Evolutionary conservation across 2,888 invertebrate genomes (phyloP), one percentile per base, ranked within the genome.

Genomic region (Neoitamus cyanurus): DNA sequence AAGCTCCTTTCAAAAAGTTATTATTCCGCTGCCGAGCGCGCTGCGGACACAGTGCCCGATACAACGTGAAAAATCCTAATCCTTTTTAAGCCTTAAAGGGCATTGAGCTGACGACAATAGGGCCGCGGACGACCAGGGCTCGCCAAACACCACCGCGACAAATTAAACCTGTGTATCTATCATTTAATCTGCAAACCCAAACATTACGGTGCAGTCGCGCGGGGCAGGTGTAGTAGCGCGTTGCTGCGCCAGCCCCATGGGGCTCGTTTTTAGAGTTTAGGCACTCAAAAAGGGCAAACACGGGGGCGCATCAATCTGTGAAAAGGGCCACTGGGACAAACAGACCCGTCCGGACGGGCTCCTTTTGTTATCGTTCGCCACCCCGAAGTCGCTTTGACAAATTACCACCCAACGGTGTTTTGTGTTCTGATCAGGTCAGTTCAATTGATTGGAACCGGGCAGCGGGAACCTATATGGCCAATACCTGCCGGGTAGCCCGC

Each of bases 141-240:
- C 15, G 28, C 58, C 78, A 58, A 78, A 48, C 48, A 78, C 5
- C 48, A 78, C 78, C 78, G 78, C 78, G 78, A 48, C 58, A 78
- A 78, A 78, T 78, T 78, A 78, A 78, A 78, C 78, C 58, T 78
- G 58, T 78, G 48, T 48, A 78, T 78, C 78, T 78, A 78, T 48
- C 78, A 78, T 78, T 78, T 78, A 78, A 78, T 78, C 78, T 78
- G 78, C 30, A 78, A 78, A 78, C 78, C 78, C 78, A 78, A 78
- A 78, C 78, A 78, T 78, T 58, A 78, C 58, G 48, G 30, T 78
- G 46, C 42, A 78, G 78, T 15, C 31, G 48, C 25, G 6, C 1
- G n/a, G 78, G 46, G 48, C 30, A 78, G 48, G 78, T 48, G 58
- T 37, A 4, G 1, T 78, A 6, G 36, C 11, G 70, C 25, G 13